Conservation (phyloP, 1,140 invertebrate species). For the Saccostrea cuccullata region DNA sequence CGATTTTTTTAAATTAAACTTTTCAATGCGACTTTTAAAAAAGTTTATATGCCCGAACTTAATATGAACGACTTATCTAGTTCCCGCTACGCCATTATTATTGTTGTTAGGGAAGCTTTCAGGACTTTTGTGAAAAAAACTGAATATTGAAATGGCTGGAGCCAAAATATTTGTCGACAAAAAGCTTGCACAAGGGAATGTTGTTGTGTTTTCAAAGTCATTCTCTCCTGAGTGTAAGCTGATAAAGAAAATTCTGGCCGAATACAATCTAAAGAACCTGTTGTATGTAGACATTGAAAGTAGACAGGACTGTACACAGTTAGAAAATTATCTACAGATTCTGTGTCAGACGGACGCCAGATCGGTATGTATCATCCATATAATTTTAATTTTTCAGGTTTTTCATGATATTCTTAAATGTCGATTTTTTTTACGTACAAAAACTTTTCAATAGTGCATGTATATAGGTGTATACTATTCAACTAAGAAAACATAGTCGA, state of each 20-base stretch:
- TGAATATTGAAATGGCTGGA: conserved; percentile 57
- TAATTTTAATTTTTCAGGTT: too few species aligned
- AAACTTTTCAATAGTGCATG: too few species aligned
- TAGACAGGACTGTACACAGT: conserved; percentile 73
- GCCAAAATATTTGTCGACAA: conserved; percentile 72
- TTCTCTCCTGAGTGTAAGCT: conserved; percentile 67
- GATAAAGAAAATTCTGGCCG: conserved; percentile 64
- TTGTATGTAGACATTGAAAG: conserved; percentile 74
- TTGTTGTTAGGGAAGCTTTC: conserved; percentile 49
- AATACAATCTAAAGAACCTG: conserved; percentile 66
- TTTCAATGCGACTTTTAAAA: too few species aligned
- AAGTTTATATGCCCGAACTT: too few species aligned
- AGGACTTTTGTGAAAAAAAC: background rate
- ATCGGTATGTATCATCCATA: conserved; percentile 61
- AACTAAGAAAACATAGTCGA: too few species aligned
- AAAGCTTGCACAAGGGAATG: conserved; percentile 72
- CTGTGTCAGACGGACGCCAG: conserved; percentile 72
- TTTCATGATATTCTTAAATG: too few species aligned
- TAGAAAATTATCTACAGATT: conserved; percentile 76
- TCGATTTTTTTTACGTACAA: too few species aligned
- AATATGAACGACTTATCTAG: background rate
- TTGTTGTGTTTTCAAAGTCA: conserved; percentile 75
- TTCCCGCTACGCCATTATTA: conserved; percentile 8
- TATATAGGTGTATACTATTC: too few species aligned
- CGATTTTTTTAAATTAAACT: too few species aligned